Conservation (phyloP, 2,888 invertebrate genomes). For the Drosophila vallismaia region DNA sequence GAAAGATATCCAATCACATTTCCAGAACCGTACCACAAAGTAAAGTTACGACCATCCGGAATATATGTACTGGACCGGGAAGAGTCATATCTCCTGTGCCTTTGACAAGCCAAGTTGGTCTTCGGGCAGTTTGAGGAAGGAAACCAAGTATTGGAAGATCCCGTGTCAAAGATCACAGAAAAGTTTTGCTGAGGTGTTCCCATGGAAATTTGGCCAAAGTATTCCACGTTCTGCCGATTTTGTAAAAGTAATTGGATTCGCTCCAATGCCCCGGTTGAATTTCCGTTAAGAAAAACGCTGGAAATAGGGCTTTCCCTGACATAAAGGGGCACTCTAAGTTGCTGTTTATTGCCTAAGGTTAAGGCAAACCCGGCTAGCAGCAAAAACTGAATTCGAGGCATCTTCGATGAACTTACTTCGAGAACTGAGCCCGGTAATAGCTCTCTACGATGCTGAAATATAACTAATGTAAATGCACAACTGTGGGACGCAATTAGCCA, state of each 20-base stretch:
- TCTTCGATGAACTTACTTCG: conserved; percentile 23
- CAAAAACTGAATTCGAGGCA: conserved; percentile 31
- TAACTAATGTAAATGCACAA: conserved; percentile 23
- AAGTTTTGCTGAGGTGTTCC: conserved; percentile 96
- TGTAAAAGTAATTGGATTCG: conserved; percentile 26
- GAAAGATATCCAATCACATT: conserved; percentile 97
- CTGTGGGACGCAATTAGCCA: conserved; percentile 31
- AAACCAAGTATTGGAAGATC: conserved; percentile 98
- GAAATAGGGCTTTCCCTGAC: not conserved
- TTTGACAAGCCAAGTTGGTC: conserved; percentile 95
- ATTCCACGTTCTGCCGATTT: conserved; percentile 84
- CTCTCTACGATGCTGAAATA: not conserved
- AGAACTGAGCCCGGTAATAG: conserved; percentile 17
- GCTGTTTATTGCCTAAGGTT: not conserved
- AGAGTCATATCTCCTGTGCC: conserved; percentile 97
- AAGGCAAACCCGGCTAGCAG: conserved; percentile 1
- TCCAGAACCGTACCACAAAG: conserved; percentile 96
- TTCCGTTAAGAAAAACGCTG: conserved; percentile 6
- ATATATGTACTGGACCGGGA: conserved; percentile 91
- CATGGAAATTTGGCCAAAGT: conserved; percentile 95
- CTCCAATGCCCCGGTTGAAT: not conserved
- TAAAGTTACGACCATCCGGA: conserved; percentile 93
- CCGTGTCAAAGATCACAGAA: conserved; percentile 98
- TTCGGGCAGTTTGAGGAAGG: conserved; percentile 97
- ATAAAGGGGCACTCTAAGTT: conserved; percentile 42